These are phyloP conservation scores for Aplochiton taeniatus DNA, from an alignment of 2,797 vertebrate species.

Conservation along the genomic window DNA sequence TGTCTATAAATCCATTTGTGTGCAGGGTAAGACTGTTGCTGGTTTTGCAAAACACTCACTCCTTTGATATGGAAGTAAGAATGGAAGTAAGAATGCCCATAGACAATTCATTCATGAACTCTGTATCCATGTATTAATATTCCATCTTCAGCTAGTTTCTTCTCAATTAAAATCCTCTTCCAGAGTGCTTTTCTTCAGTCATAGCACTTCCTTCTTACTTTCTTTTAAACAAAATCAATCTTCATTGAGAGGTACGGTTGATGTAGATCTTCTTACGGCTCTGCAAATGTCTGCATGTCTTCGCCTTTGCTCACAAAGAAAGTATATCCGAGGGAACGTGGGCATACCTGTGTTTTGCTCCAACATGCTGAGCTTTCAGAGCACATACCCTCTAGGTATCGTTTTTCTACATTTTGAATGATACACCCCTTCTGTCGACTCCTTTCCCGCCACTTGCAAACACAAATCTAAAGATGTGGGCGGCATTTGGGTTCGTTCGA, in stretches of 20 bases:
- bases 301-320: constrained; percentile 9
- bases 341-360: constrained; percentile 53
- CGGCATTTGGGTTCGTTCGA: no score
- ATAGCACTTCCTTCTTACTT: no score
- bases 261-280: background rate
- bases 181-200: background rate
- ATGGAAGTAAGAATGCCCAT: no score
- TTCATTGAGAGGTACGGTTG: no score
- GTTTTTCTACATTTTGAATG: constrained; percentile 31
- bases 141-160: background rate
- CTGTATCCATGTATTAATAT: no score
- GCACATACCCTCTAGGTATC: constrained; percentile 49
- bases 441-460: no score
- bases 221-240: no score
- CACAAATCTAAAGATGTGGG: no score
- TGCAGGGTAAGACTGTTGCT: background rate
- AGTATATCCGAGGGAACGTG: constrained; percentile 5
- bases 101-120: background rate
- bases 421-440: constrained; percentile 42
- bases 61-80: no score
- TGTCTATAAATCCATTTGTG: background rate
- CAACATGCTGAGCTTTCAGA: constrained; percentile 56
- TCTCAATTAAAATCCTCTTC: background rate
- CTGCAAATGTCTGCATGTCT: constrained; percentile 23
- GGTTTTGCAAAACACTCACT: background rate